Evolutionary conservation across 1,140 invertebrate genomes (phyloP).

Genomic region (Lerema accius): DNA sequence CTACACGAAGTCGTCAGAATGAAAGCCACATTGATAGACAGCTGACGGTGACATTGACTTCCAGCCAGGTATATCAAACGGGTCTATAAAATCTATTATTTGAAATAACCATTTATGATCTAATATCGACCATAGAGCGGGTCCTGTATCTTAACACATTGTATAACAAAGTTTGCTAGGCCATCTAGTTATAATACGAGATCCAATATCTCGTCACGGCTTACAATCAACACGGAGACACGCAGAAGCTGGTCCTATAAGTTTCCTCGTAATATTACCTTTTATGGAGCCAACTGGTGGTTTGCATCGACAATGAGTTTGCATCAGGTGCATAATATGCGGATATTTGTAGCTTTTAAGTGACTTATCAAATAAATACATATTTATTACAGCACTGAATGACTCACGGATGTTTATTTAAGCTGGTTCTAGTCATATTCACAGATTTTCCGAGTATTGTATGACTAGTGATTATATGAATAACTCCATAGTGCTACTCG

Average conservation of each 20-base stretch:
- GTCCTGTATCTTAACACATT: too few relatives aligned
- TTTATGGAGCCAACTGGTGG: neutral
- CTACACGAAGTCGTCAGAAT: too few relatives aligned
- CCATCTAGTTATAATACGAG: neutral
- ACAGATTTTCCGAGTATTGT: constrained; percentile 63
- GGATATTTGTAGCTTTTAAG: constrained; percentile 31
- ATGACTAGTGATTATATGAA: constrained; percentile 43
- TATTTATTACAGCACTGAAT: constrained; percentile 26
- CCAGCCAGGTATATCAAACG: too few relatives aligned
- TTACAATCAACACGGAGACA: too few relatives aligned
- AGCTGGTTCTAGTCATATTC: constrained; percentile 60
- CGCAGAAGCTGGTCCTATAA: neutral
- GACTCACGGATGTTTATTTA: constrained; percentile 57
- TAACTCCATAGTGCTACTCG: constrained; percentile 19
- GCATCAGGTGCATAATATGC: constrained; percentile 26
- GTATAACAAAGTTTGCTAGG: neutral
- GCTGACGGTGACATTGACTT: too few relatives aligned
- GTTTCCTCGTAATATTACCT: constrained; percentile 9
- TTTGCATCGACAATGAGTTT: constrained; percentile 17
- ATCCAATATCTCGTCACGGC: too few relatives aligned
- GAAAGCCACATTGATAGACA: too few relatives aligned
- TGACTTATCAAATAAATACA: constrained; percentile 20
- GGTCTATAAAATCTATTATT: too few relatives aligned
- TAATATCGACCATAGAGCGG: too few relatives aligned
- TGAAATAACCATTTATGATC: too few relatives aligned